Conservation (phyloP, 2,797 vertebrate species). For the Cynopterus sphinx region DNA sequence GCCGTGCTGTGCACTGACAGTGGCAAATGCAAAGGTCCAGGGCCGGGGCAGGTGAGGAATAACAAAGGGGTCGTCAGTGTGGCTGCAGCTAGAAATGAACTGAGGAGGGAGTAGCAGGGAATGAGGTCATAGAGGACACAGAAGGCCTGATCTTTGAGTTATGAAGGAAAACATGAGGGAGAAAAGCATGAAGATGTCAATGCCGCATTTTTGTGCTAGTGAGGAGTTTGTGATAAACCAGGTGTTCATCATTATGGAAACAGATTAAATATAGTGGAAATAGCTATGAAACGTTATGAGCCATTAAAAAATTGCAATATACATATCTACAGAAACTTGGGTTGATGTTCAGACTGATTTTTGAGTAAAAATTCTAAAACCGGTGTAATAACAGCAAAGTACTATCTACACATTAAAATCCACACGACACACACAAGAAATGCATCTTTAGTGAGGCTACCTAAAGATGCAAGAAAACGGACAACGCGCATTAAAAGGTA, state of each 20-base stretch:
- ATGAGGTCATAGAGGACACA: not conserved
- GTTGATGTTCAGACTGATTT: not conserved
- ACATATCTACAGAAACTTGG: not conserved
- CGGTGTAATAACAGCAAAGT: not conserved
- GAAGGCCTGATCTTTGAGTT: not conserved
- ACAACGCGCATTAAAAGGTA: not conserved
- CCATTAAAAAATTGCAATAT: not conserved
- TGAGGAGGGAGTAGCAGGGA: not conserved
- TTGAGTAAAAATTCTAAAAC: not conserved
- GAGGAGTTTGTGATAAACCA: not conserved
- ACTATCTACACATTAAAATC: not conserved
- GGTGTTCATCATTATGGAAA: not conserved
- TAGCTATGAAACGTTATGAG: not conserved
- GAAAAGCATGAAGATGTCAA: not conserved
- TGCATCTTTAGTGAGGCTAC: not conserved
- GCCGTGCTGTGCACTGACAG: not conserved
- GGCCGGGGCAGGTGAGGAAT: not conserved
- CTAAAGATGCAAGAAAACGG: not conserved
- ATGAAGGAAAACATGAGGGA: not conserved
- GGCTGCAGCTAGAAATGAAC: not conserved
- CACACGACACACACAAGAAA: not conserved
- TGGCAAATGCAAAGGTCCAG: not conserved
- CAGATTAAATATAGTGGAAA: not conserved
- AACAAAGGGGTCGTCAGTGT: not conserved
- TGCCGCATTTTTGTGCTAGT: not conserved